Evolutionary conservation across 2,888 invertebrate genomes (phyloP).

Genomic region (Harpalus rubripes): DNA sequence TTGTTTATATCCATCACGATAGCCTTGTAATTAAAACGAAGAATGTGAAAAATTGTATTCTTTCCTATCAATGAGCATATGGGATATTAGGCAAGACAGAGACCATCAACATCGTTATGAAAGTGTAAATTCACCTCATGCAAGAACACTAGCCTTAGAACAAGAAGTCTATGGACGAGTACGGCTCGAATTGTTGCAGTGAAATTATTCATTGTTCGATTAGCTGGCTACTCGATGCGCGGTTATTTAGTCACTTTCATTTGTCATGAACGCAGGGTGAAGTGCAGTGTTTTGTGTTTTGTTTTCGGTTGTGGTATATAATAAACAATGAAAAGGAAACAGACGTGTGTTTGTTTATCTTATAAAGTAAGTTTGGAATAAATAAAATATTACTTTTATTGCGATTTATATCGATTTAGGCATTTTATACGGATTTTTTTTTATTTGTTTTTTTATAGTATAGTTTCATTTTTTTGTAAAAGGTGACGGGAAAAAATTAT

Average conservation of each 20-base stretch:
- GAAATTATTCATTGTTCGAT: slow-evolving; percentile 68
- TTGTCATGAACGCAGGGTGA: slow-evolving; percentile 61
- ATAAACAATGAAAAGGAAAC: slow-evolving; percentile 72
- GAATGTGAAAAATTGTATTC: slow-evolving; percentile 70
- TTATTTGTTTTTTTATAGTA: no score
- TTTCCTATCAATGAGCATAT: slow-evolving; percentile 74
- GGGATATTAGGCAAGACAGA: slow-evolving; percentile 70
- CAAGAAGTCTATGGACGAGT: slow-evolving; percentile 24
- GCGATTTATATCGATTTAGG: no score
- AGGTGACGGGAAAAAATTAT: no score
- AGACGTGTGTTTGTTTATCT: slow-evolving; percentile 73
- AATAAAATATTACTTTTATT: background rate
- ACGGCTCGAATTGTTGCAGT: slow-evolving; percentile 69
- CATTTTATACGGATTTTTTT: no score
- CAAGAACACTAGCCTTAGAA: slow-evolving; percentile 30
- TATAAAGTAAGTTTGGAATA: slow-evolving; percentile 72
- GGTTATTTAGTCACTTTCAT: slow-evolving; percentile 58
- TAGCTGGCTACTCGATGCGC: slow-evolving; percentile 25
- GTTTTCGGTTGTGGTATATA: slow-evolving; percentile 44
- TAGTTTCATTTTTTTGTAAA: no score
- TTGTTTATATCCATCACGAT: slow-evolving; percentile 11
- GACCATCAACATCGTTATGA: slow-evolving; percentile 59
- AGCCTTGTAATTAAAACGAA: slow-evolving; percentile 56
- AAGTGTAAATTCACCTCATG: slow-evolving; percentile 61
- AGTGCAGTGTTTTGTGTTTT: slow-evolving; percentile 66